Conservation (phyloP, 2,113 vertebrate species). For the Amphiprion ocellaris region DNA sequence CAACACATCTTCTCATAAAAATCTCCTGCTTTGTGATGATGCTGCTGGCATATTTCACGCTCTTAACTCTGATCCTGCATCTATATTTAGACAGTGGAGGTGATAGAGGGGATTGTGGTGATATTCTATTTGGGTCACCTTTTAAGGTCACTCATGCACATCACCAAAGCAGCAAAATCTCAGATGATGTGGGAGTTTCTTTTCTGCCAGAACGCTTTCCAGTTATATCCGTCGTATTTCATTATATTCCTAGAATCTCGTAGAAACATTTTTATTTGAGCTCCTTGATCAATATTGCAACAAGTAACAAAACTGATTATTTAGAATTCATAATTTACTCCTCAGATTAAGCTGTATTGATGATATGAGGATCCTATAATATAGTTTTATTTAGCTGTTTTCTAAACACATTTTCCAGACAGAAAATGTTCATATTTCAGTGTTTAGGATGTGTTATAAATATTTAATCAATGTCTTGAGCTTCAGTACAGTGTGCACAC, state of each 20-base stretch:
- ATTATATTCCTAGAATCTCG: neutral
- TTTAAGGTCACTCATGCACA: slow-evolving; percentile 48
- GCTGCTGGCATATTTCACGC: neutral
- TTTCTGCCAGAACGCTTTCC: slow-evolving; percentile 11
- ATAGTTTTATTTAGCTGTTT: too few species aligned
- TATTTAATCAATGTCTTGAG: neutral
- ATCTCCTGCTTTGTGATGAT: neutral
- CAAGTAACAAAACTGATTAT: neutral
- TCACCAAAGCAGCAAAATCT: slow-evolving; percentile 7
- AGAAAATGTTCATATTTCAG: neutral
- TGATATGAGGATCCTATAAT: too few species aligned
- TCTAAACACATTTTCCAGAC: neutral
- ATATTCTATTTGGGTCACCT: slow-evolving; percentile 45
- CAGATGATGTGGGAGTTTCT: slow-evolving; percentile 12
- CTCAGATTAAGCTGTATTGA: too few species aligned
- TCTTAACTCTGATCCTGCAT: slow-evolving; percentile 24
- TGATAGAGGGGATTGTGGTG: slow-evolving; percentile 31
- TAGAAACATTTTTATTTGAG: neutral
- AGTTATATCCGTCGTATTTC: neutral
- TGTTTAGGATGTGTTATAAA: neutral
- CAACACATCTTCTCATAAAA: slow-evolving; percentile 1
- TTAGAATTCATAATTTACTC: neutral
- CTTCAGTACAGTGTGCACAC: neutral
- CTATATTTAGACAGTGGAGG: slow-evolving; percentile 52
- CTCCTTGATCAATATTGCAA: neutral